Evolutionary conservation across 2,888 invertebrate species (phyloP).

Genomic region (Tachina fera): DNA sequence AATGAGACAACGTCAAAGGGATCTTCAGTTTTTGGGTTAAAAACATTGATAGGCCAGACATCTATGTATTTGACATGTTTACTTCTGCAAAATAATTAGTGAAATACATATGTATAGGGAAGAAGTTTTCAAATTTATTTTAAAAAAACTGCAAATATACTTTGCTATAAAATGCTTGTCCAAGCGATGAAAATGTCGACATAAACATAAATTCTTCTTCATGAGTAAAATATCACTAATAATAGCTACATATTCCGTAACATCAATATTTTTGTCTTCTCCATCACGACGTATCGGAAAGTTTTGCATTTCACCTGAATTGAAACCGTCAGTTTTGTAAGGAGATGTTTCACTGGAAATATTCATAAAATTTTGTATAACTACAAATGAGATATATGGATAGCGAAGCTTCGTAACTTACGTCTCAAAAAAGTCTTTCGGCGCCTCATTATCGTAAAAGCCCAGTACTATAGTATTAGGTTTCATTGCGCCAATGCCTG

Average conservation of each 20-base stretch:
- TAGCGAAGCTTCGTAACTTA: slow-evolving; percentile 79
- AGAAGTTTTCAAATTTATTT: not conserved
- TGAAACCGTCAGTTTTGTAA: slow-evolving; percentile 85
- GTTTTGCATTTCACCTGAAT: slow-evolving; percentile 82
- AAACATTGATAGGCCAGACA: slow-evolving; percentile 98
- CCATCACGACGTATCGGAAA: slow-evolving; percentile 85
- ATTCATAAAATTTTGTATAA: not conserved
- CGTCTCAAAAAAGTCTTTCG: slow-evolving; percentile 91
- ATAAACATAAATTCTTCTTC: slow-evolving; percentile 97
- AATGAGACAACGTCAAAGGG: slow-evolving; percentile 95
- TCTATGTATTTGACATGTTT: slow-evolving; percentile 91
- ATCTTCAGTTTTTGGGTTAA: slow-evolving; percentile 89
- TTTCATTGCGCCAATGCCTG: slow-evolving; percentile 99
- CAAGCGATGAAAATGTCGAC: slow-evolving; percentile 93
- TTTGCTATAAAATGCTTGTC: slow-evolving; percentile 90
- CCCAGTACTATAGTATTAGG: slow-evolving; percentile 98
- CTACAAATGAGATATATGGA: not conserved
- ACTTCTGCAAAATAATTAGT: slow-evolving; percentile 75
- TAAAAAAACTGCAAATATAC: slow-evolving; percentile 82
- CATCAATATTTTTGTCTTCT: slow-evolving; percentile 83
- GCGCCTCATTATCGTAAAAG: slow-evolving; percentile 91
- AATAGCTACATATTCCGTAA: slow-evolving; percentile 91
- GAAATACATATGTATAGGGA: slow-evolving; percentile 20
- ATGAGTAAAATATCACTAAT: slow-evolving; percentile 94
- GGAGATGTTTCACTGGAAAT: slow-evolving; percentile 84